Evolutionary conservation across 2,797 vertebrate genomes (phyloP), one percentile per base, ranked within the genome.

Genomic region (Argyrosomus regius): DNA sequence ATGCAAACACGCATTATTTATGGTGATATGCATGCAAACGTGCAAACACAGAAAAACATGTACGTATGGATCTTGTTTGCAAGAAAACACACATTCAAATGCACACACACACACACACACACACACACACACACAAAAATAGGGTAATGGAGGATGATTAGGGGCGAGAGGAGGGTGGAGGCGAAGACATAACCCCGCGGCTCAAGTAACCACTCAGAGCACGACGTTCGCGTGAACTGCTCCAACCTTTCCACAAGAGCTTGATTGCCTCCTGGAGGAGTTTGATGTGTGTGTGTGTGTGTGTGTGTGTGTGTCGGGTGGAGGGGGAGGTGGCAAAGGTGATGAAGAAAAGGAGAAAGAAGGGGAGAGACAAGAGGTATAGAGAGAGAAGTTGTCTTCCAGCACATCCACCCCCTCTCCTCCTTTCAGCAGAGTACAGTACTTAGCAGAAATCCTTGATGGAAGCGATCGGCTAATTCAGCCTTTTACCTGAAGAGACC

Each of bases 141-240:
- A 71, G 78, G 85, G 88, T 94, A 93, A 93, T 94, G 81, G 83
- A 85, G 87, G 89, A 91, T 91, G 92, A 93, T 93, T 93, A 91
- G 77, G 74, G 88, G 69, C 58, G 72, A 83, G 84, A 82, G 88
- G 71, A 80, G 82, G 82, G 80, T 69, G 73, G 73, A 45, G 41
- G 80, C 81, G 84, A 94, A 94, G 93, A 94, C 92, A 89, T 88
- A 87, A 93, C 91, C 93, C 72, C 77, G 43, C 75, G 85, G 88
- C 92, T 93, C 86, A 87, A 92, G 90, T 81, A 93, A 91, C 87
- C 90, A 91, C 91, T 93, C 85, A 82, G 82, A 81, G 78, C 54
- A 22, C 71, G 0, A 22, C 41, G 24, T 77, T 80, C 83, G 0
- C 35, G 54, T 82, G 88, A 93, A 88, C 89, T 86, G 69, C 85